phyloP scores from a whole-genome alignment of 2,797 vertebrate species.

The Epinephelus malabaricus region DNA sequence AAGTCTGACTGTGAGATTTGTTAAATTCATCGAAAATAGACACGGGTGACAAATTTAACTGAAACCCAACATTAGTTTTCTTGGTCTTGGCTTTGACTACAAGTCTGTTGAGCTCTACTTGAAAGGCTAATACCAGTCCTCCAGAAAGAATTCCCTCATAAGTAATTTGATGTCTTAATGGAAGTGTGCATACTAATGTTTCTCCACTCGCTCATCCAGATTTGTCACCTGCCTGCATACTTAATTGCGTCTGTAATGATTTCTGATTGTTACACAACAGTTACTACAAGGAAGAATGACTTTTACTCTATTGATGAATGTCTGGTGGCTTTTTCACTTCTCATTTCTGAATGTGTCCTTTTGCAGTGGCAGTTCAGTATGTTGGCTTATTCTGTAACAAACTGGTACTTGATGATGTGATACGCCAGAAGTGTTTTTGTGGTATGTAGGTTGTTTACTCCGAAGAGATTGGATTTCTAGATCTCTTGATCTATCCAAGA shows the following conservation, averaged over 20 bases:
- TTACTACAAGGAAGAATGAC: neutral
- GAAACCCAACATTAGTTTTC: neutral
- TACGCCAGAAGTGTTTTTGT: constrained; percentile 2
- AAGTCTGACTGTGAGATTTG: neutral
- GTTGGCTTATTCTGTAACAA: neutral
- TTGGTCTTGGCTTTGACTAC: neutral
- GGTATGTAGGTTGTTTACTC: constrained; percentile 63
- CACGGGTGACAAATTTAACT: neutral
- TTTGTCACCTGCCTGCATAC: neutral
- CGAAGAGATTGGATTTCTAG: constrained; percentile 61
- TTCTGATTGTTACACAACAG: neutral
- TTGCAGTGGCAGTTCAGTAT: neutral
- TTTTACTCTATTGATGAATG: neutral
- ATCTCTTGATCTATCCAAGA: constrained; percentile 49
- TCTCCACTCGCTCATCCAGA: neutral
- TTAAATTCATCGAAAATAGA: neutral
- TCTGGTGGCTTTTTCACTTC: neutral
- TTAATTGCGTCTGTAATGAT: neutral
- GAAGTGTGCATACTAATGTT: neutral
- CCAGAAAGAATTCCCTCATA: neutral
- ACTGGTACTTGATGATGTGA: neutral
- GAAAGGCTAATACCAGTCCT: neutral
- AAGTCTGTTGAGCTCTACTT: neutral
- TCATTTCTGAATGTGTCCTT: neutral
- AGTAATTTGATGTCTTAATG: neutral